These are phyloP conservation scores for Synodontis membranacea DNA, from an alignment of 2,113 vertebrate genomes.

Conservation along the genomic window DNA sequence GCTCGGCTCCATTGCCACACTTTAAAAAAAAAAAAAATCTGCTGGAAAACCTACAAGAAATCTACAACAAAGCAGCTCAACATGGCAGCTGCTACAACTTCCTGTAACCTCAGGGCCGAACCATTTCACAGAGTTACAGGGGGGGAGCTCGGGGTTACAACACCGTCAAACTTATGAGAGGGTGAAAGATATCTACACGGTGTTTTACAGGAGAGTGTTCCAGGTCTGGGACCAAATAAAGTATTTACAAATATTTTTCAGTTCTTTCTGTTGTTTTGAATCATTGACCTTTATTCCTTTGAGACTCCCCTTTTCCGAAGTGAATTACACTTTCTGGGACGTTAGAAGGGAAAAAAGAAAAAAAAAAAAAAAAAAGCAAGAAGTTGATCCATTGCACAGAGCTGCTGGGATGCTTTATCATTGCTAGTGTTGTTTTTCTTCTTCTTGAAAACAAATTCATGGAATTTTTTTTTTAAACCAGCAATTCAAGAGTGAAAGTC, in stretches of 20 bases:
- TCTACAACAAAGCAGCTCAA: conserved; percentile 91
- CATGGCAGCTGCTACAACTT: conserved; percentile 89
- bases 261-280: not conserved
- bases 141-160: not conserved
- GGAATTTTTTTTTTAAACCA: not conserved
- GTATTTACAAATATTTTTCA: not conserved
- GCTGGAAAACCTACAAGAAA: conserved; percentile 80
- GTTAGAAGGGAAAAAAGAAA: no score
- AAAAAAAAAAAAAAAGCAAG: conserved; percentile 39
- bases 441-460: not conserved
- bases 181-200: not conserved
- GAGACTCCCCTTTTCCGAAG: conserved; percentile 25
- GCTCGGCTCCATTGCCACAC: conserved; percentile 88
- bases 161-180: not conserved
- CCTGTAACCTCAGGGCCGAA: conserved; percentile 80
- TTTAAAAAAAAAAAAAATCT: conserved; percentile 67
- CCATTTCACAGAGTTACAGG: conserved; percentile 65
- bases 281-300: not conserved
- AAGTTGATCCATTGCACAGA: conserved; percentile 51
- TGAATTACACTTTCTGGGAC: conserved; percentile 35
- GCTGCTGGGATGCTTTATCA: not conserved
- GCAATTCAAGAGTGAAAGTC: not conserved
- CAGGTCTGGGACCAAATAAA: not conserved
- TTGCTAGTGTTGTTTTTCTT: not conserved
- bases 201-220: rapidly evolving